Evolutionary conservation across 2,888 invertebrate genomes (phyloP).

Genomic region (Oscheius myriophilus): DNA sequence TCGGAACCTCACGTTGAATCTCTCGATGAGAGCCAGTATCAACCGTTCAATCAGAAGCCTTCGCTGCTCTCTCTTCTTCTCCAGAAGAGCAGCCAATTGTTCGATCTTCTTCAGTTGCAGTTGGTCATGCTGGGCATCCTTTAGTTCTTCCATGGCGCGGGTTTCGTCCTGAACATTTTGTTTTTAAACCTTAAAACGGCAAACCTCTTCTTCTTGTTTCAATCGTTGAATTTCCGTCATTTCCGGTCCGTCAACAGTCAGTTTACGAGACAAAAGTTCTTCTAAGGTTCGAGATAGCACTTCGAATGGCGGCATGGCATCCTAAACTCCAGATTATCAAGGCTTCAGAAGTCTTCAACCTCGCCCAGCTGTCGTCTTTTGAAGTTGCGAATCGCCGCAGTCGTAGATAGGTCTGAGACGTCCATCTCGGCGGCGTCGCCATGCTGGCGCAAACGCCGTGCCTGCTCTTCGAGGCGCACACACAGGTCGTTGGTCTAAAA

Average conservation of each 20-base stretch:
- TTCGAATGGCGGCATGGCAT: slow-evolving; percentile 31
- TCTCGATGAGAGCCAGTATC: slow-evolving; percentile 27
- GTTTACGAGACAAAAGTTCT: slow-evolving; percentile 9
- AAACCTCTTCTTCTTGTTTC: slow-evolving; percentile 25
- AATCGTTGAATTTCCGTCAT: slow-evolving; percentile 17
- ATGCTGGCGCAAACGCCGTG: slow-evolving; percentile 50
- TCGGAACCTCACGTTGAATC: slow-evolving; percentile 32
- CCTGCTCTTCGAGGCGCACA: slow-evolving; percentile 51
- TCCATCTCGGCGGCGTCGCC: slow-evolving; percentile 61
- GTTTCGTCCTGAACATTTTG: slow-evolving; percentile 4
- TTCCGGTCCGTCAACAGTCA: slow-evolving; percentile 18
- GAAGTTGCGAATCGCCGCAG: slow-evolving; percentile 46
- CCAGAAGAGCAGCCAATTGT: slow-evolving; percentile 19
- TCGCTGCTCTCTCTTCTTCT: slow-evolving; percentile 14
- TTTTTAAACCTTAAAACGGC: not conserved
- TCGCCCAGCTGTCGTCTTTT: slow-evolving; percentile 56
- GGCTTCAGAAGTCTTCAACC: slow-evolving; percentile 22
- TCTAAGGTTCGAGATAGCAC: slow-evolving; percentile 23
- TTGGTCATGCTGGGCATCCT: slow-evolving; percentile 37
- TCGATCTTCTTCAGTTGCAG: slow-evolving; percentile 37
- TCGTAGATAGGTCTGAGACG: slow-evolving; percentile 55
- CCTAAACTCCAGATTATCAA: not conserved
- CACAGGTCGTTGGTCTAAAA: slow-evolving; percentile 56
- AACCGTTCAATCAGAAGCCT: slow-evolving; percentile 12
- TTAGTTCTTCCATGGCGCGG: slow-evolving; percentile 50